A percentile compares a stretch with the other conserved stretches of the same genome.
phyloP scores from a whole-genome alignment of 30 jellyfish, hydroid and myxozoan species.

The Turritopsis rubra region DNA sequence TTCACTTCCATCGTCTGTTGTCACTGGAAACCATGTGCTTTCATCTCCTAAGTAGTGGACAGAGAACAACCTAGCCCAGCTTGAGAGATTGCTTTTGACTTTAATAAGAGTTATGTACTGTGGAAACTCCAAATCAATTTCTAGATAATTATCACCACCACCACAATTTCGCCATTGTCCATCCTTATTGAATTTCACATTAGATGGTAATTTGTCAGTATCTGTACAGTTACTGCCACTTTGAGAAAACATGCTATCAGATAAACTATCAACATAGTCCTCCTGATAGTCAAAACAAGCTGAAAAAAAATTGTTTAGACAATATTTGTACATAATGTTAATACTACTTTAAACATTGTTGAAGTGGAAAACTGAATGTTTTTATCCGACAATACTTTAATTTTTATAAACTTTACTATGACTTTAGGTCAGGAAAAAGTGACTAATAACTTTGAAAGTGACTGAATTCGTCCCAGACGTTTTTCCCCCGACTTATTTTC shows the following conservation, averaged over 20 bases:
- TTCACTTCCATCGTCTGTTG: conserved; percentile 4
- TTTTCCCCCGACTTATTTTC: too few species aligned
- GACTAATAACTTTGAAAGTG: too few species aligned
- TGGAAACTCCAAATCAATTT: not conserved
- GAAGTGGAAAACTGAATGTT: too few species aligned
- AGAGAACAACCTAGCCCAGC: not conserved
- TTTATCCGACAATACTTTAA: too few species aligned
- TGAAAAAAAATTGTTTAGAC: not conserved
- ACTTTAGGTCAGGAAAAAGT: too few species aligned
- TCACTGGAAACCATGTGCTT: not conserved
- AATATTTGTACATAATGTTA: not conserved
- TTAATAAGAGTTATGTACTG: not conserved
- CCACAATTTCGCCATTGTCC: conserved; percentile 7
- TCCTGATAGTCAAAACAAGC: not conserved
- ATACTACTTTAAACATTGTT: too few species aligned
- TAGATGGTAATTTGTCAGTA: not conserved
- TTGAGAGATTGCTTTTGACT: not conserved
- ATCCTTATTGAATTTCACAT: not conserved
- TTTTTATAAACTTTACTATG: too few species aligned
- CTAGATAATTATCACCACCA: not conserved
- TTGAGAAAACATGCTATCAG: not conserved
- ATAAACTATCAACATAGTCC: not conserved
- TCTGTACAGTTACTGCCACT: not conserved
- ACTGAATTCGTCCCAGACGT: too few species aligned
- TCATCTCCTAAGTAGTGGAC: not conserved